Percentiles rank a stretch among this genome's conserved stretches.
phyloP scores from a whole-genome alignment of 2,113 vertebrate genomes.

The Perognathus longimembris region DNA sequence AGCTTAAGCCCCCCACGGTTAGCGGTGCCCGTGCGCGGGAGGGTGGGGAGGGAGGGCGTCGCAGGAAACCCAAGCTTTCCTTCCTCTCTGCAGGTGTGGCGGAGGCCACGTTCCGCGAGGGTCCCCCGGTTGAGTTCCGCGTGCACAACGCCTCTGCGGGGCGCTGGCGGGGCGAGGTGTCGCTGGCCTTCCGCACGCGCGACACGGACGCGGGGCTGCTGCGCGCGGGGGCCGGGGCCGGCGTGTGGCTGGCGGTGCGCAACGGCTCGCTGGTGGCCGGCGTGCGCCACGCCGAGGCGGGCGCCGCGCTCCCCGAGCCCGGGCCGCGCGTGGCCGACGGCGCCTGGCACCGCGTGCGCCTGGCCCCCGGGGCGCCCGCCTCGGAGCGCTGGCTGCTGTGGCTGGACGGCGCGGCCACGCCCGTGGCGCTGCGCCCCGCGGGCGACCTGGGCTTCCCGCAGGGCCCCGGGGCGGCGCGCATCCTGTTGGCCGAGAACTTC shows the following conservation, averaged over 20 bases:
- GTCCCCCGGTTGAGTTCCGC: slow-evolving; percentile 84
- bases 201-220: slow-evolving; percentile 90
- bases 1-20: too few relatives aligned
- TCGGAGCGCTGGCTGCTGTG: slow-evolving; percentile 89
- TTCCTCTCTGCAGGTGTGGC: slow-evolving; percentile 89
- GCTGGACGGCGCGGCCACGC: slow-evolving; percentile 84
- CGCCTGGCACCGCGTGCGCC: slow-evolving; percentile 90
- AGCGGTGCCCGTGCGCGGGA: too few relatives aligned
- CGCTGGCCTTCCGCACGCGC: slow-evolving; percentile 91
- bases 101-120: slow-evolving; percentile 90
- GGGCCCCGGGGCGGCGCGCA: slow-evolving; percentile 35
- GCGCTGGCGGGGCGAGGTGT: slow-evolving; percentile 86
- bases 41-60: not conserved
- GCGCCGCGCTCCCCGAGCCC: slow-evolving; percentile 72
- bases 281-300: slow-evolving; percentile 87
- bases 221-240: slow-evolving; percentile 82
- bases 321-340: slow-evolving; percentile 88
- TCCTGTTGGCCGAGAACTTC: slow-evolving; percentile 92
- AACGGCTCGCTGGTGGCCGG: slow-evolving; percentile 90
- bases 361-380: slow-evolving; percentile 84
- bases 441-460: slow-evolving; percentile 91
- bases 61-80: not conserved
- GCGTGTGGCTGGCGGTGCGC: slow-evolving; percentile 90
- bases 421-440: slow-evolving; percentile 78
- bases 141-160: slow-evolving; percentile 85